Base-by-base conservation (phyloP, 2,888 invertebrate genomes). In the Drosophila prostipennis region DNA sequence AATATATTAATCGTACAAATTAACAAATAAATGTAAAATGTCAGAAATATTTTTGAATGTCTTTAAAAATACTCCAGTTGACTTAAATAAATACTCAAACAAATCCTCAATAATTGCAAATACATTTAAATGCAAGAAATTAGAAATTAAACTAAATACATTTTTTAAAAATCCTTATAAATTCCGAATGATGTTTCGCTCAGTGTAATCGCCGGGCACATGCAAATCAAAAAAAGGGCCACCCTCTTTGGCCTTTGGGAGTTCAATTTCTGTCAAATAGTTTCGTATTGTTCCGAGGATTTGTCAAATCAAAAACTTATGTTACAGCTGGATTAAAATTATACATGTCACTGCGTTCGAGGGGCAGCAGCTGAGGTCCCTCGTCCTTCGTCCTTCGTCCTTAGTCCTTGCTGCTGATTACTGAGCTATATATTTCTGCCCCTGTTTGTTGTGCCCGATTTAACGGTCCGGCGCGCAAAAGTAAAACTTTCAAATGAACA, bases 401-500 rank as follows among this genome's bases (percentile, higher is more conserved):
- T 45, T 19, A 19, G 14, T 58, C 60, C 73, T 72, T 10, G 16
- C 16, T 48, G 26, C 36, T 23, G 37, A 16, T 26, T 36, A 13
- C 37, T 7, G 34, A 14, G 42, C 45, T 49, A 49, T 39, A 40
- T 65, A 34, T 34, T 11, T 4, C 34, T 72, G 68, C 49, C 69
- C 64, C 40, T 74, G 74, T 68, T 67, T 88, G 79, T 84, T 88
- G 86, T 84, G 78, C 82, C 82, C 88, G 89, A 90, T 90, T 90
- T 90, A 90, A 90, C 89, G 89, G 90, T 89, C 89, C 90, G 89
- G 76, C 88, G 90, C 87, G 77, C 80, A 83, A 89, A 88, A 84
- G 65, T 89, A 80, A 85, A 90, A 90, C 90, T 89, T 90, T 89
- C 84, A 90, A 90, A 90, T 90, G 90, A 90, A 90, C 90, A 90